These are phyloP conservation scores for Candoia aspera DNA, from an alignment of 2,113 vertebrate species.

Conservation along the genomic window DNA sequence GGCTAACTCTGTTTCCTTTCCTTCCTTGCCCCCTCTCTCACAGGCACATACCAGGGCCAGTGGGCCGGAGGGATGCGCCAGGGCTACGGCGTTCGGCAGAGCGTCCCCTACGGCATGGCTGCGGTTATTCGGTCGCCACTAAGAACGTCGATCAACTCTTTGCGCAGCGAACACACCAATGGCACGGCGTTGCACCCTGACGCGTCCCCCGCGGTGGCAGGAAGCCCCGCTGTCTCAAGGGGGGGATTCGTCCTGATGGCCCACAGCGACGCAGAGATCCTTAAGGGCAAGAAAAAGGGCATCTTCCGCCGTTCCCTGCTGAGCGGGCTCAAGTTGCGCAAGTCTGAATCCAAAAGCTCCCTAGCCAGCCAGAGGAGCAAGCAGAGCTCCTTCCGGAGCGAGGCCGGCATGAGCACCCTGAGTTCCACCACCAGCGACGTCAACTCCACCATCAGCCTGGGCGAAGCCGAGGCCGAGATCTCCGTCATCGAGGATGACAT, in stretches of 20 bases:
- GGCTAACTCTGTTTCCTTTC: conserved; percentile 7
- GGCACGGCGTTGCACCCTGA: conserved; percentile 83
- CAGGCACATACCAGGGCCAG: conserved; percentile 97
- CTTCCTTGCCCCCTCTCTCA: neutral
- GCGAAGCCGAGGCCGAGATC: conserved; percentile 86
- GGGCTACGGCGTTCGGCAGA: conserved; percentile 95
- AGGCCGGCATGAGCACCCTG: conserved; percentile 95
- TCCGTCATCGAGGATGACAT: conserved; percentile 85
- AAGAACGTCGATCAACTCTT: conserved; percentile 97
- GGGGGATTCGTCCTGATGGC: conserved; percentile 92
- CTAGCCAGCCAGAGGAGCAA: conserved; percentile 98
- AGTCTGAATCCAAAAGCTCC: conserved; percentile 96
- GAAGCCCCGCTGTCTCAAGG: conserved; percentile 87
- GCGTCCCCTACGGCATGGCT: conserved; percentile 96
- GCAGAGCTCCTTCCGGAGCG: conserved; percentile 98
- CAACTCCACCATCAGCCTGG: conserved; percentile 96
- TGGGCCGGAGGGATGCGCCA: conserved; percentile 97
- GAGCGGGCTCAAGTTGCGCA: conserved; percentile 92
- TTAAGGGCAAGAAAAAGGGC: conserved; percentile 90
- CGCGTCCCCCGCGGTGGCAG: conserved; percentile 80
- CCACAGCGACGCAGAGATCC: conserved; percentile 88
- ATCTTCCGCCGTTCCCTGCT: conserved; percentile 94
- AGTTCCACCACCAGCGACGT: conserved; percentile 95
- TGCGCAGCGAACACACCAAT: conserved; percentile 96
- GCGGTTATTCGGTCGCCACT: conserved; percentile 95